Evolutionary conservation across 2,797 vertebrate genomes (phyloP).

Genomic region (Acanthis flammea): DNA sequence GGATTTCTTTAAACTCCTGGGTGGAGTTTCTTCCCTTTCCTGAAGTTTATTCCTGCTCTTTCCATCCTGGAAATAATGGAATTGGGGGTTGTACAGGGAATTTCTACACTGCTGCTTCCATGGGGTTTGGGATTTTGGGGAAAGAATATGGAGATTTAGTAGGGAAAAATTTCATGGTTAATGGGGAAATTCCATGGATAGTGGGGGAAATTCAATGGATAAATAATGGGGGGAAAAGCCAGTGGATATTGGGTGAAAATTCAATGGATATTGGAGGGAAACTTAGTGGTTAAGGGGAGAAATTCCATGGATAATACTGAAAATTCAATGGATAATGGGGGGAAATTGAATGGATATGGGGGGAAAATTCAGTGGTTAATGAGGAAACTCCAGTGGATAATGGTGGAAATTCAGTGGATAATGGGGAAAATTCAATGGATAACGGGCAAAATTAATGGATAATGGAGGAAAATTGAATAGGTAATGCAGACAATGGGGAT

Average conservation of each 20-base stretch:
- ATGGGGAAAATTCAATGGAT: background rate
- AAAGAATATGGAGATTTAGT: background rate
- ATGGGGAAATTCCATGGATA: no score
- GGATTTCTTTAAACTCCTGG: no score
- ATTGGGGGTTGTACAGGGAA: accelerated
- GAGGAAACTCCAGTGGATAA: background rate
- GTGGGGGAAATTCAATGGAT: background rate
- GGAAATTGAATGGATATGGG: background rate
- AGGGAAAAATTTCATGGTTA: background rate
- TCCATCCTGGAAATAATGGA: background rate
- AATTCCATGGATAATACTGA: background rate
- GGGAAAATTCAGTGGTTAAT: accelerated
- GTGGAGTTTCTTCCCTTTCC: background rate
- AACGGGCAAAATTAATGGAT: no score
- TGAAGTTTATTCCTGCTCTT: background rate
- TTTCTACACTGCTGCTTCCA: background rate
- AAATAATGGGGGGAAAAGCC: background rate
- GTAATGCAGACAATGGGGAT: background rate
- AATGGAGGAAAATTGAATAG: background rate
- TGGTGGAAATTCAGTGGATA: background rate
- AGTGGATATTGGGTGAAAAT: background rate
- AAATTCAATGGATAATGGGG: background rate
- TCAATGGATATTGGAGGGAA: background rate
- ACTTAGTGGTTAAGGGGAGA: background rate
- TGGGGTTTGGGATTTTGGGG: background rate